Conservation (phyloP, 2,888 invertebrate genomes). For the Nematopogon swammerdamellus region DNA sequence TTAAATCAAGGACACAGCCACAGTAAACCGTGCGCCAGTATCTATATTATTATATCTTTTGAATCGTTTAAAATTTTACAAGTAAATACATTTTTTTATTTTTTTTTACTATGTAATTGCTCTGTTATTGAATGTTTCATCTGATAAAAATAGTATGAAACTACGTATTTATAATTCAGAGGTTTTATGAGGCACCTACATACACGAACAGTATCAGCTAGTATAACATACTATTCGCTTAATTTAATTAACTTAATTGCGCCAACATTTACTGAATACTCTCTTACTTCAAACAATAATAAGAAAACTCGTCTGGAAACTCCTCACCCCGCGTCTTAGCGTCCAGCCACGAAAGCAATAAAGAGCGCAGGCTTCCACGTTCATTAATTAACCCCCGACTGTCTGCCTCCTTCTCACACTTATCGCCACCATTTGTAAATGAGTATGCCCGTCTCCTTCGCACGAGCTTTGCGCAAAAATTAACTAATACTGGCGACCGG, state of each 20-base stretch:
- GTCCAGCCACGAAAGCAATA: constrained; percentile 56
- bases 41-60: too few relatives aligned
- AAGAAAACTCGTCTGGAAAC: constrained; percentile 33
- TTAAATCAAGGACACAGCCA: too few relatives aligned
- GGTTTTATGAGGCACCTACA: too few relatives aligned
- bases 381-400: constrained; percentile 55
- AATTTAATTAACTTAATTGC: not conserved
- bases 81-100: too few relatives aligned
- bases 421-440: constrained; percentile 47
- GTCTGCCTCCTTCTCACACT: constrained; percentile 36
- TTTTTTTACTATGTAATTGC: too few relatives aligned
- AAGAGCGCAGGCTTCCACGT: constrained; percentile 58
- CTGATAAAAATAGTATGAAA: too few relatives aligned
- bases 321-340: constrained; percentile 51
- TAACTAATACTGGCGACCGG: constrained; percentile 45
- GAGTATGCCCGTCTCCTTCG: constrained; percentile 39
- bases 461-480: constrained; percentile 58
- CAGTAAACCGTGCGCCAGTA: too few relatives aligned
- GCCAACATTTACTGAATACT: not conserved
- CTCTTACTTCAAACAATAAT: not conserved
- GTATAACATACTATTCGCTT: too few relatives aligned
- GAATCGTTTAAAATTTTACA: too few relatives aligned
- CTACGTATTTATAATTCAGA: too few relatives aligned
- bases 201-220: too few relatives aligned
- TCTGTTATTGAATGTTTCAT: too few relatives aligned